Conservation (phyloP, 2,888 invertebrate species). For the Sinotaia quadrata region DNA sequence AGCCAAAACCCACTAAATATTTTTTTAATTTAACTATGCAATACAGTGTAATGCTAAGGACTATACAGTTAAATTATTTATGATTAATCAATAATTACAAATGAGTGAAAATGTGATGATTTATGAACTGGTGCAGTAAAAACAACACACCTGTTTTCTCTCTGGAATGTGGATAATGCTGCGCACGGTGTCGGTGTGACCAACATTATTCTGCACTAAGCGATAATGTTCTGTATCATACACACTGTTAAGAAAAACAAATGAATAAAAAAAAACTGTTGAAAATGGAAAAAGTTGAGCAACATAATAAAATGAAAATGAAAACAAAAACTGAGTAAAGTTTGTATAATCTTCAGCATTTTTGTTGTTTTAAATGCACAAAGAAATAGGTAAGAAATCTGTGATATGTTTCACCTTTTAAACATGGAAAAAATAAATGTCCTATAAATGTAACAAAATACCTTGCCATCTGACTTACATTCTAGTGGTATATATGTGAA, state of each 20-base stretch:
- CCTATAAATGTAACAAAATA: no score
- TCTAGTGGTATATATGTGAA: no score
- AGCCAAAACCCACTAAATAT: background rate
- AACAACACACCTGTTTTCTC: slow-evolving; percentile 62
- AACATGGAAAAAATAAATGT: no score
- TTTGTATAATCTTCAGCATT: no score
- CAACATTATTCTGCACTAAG: slow-evolving; percentile 69
- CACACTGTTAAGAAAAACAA: no score
- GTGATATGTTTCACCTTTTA: no score
- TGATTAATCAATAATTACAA: background rate
- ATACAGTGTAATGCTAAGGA: background rate
- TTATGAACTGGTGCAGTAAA: background rate
- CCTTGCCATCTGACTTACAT: no score
- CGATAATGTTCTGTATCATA: slow-evolving; percentile 68
- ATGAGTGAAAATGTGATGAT: background rate
- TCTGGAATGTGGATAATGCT: slow-evolving; percentile 70
- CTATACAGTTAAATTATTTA: background rate
- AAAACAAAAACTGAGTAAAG: no score
- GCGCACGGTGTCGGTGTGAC: slow-evolving; percentile 68
- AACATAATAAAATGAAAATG: no score
- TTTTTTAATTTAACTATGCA: background rate
- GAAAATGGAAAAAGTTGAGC: no score
- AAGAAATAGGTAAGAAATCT: no score
- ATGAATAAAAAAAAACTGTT: slow-evolving; percentile 24
- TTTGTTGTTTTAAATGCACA: no score